phyloP scores from a whole-genome alignment of 2,888 invertebrate species.

The Cheilosia urbana region DNA sequence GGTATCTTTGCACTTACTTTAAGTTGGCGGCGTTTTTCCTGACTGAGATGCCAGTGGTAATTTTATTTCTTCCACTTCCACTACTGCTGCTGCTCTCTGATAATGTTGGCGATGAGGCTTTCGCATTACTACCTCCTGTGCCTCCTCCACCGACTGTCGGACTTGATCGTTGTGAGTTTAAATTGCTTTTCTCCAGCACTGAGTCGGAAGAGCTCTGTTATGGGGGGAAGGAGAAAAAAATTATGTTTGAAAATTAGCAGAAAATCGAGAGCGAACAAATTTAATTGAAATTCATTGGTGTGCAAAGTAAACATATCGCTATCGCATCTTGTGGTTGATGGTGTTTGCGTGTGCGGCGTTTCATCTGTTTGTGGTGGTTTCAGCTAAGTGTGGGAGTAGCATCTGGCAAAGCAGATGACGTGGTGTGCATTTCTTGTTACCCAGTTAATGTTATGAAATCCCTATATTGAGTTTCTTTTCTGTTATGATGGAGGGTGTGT shows the following conservation, averaged over 20 bases:
- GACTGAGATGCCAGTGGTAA: conserved; percentile 78
- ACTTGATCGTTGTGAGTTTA: conserved; percentile 77
- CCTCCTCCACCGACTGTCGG: conserved; percentile 63
- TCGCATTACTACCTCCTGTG: conserved; percentile 76
- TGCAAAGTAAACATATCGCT: conserved; percentile 41
- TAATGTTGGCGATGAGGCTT: conserved; percentile 81
- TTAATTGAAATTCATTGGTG: conserved; percentile 66
- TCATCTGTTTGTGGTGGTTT: conserved; percentile 25
- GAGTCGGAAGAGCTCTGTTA: conserved; percentile 87
- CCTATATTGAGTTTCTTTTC: conserved; percentile 30
- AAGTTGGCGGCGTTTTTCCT: conserved; percentile 83
- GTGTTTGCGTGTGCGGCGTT: background rate
- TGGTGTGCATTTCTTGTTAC: conserved; percentile 31
- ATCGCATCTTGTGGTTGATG: background rate
- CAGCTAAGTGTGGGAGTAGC: conserved; percentile 25
- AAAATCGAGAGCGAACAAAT: conserved; percentile 50
- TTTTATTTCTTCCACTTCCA: conserved; percentile 74
- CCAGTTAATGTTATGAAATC: conserved; percentile 32
- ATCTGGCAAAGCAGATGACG: conserved; percentile 38
- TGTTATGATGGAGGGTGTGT: conserved; percentile 17
- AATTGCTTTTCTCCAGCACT: conserved; percentile 83
- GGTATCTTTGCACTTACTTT: conserved; percentile 79
- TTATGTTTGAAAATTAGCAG: conserved; percentile 43
- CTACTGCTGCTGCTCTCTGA: conserved; percentile 80
- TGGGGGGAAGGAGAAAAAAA: background rate